A percentile compares a stretch with the other conserved stretches of the same genome.
These are phyloP conservation scores for Ammospiza caudacuta DNA, from an alignment of 2,113 vertebrate genomes.

Conservation along the genomic window DNA sequence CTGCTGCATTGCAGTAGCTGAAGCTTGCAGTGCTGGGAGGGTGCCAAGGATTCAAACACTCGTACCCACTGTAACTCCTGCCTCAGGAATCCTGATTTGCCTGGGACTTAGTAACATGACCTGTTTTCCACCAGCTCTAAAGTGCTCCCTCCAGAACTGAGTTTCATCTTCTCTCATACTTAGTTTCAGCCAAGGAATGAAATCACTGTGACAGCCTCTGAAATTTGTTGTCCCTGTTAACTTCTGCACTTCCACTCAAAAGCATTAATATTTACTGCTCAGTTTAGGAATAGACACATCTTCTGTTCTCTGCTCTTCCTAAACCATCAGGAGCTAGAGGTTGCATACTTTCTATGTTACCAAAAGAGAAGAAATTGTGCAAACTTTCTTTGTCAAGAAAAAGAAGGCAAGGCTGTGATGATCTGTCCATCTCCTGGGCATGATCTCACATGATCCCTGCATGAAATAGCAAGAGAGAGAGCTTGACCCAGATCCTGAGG, in stretches of 20 bases:
- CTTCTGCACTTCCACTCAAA: not conserved
- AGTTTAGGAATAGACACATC: not conserved
- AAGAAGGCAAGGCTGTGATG: not conserved
- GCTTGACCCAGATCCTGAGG: not conserved
- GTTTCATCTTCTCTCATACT: conserved; percentile 16
- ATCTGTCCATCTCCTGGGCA: not conserved
- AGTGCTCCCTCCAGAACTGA: not conserved
- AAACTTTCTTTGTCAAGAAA: not conserved
- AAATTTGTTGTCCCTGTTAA: not conserved
- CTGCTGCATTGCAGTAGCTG: not conserved
- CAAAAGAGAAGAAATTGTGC: not conserved
- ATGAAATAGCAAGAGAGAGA: not conserved
- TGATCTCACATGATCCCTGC: accelerated
- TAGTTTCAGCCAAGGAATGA: conserved; percentile 25
- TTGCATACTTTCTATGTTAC: not conserved
- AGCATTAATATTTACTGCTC: not conserved
- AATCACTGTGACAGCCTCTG: not conserved
- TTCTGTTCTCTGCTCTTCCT: not conserved
- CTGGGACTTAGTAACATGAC: conserved; percentile 30
- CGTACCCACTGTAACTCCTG: not conserved
- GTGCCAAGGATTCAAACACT: not conserved
- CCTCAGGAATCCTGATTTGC: conserved; percentile 31
- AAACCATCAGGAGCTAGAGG: not conserved
- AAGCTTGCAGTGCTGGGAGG: not conserved
- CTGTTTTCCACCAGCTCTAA: conserved; percentile 41